Percentiles rank a stretch among this genome's conserved stretches.
phyloP scores from a whole-genome alignment of 2,113 vertebrate species.

The Apaloderma vittatum region DNA sequence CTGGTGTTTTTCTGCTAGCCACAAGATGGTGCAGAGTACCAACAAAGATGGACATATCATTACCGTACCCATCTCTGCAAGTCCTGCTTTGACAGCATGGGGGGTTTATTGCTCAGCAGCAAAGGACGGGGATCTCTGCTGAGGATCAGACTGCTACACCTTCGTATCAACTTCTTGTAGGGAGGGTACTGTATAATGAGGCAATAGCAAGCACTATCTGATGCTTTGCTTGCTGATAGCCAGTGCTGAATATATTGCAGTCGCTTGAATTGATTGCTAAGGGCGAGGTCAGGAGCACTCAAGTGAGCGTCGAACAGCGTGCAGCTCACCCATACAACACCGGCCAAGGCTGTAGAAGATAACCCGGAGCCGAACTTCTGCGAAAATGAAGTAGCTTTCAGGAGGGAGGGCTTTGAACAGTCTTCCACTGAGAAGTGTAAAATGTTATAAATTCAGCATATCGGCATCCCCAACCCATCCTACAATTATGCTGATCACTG shows the following conservation, averaged over 20 bases:
- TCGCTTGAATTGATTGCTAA: background rate
- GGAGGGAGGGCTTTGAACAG: background rate
- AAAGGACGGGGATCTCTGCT: background rate
- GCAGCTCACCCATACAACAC: fast-evolving
- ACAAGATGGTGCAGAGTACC: constrained; percentile 72
- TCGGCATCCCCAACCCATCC: background rate
- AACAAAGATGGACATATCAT: background rate
- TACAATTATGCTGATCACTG: background rate
- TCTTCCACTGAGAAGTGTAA: fast-evolving
- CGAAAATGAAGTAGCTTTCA: background rate
- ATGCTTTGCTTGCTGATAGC: background rate
- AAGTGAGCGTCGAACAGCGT: fast-evolving
- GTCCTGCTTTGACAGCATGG: background rate
- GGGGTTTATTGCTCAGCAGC: background rate
- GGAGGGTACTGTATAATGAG: background rate
- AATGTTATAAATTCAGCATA: background rate
- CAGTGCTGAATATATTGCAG: background rate
- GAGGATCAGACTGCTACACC: background rate
- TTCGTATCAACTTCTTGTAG: background rate
- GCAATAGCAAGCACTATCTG: background rate
- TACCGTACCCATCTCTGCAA: background rate
- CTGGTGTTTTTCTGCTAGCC: constrained; percentile 49
- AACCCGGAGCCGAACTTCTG: background rate
- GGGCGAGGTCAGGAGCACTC: background rate
- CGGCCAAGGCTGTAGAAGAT: background rate